Conservation (phyloP, 1,140 invertebrate genomes). For the Leptestheria dahalacensis region DNA sequence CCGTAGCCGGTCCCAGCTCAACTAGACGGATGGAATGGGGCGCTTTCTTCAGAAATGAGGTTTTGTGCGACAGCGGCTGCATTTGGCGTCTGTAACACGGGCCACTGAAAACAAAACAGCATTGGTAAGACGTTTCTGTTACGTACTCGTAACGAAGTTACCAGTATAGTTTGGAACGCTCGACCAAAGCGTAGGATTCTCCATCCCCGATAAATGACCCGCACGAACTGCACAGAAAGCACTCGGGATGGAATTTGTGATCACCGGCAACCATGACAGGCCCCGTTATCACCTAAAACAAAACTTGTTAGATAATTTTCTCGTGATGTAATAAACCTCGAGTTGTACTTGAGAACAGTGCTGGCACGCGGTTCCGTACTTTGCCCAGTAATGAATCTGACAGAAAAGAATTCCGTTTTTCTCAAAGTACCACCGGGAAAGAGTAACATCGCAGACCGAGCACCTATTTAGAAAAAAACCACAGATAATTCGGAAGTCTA, state of each 20-base stretch:
- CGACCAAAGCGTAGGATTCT: slow-evolving; percentile 75
- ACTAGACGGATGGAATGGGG: slow-evolving; percentile 65
- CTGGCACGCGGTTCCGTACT: slow-evolving; percentile 77
- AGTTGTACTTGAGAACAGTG: slow-evolving; percentile 53
- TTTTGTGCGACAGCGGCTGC: slow-evolving; percentile 40
- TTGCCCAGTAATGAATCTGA: slow-evolving; percentile 71
- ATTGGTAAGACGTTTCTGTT: too few relatives aligned
- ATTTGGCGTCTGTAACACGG: slow-evolving; percentile 45
- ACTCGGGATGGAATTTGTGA: slow-evolving; percentile 90
- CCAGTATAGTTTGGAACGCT: slow-evolving; percentile 76
- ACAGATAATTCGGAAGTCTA: slow-evolving; percentile 2
- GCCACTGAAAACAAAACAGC: slow-evolving; percentile 39
- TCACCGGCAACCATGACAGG: slow-evolving; percentile 88
- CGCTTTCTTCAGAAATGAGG: slow-evolving; percentile 28
- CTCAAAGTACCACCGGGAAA: slow-evolving; percentile 88
- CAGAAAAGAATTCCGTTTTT: slow-evolving; percentile 79
- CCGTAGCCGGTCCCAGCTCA: slow-evolving; percentile 46
- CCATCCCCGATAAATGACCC: slow-evolving; percentile 75
- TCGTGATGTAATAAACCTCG: neutral
- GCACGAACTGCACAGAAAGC: slow-evolving; percentile 72
- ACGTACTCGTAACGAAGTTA: too few relatives aligned
- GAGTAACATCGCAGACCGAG: slow-evolving; percentile 62
- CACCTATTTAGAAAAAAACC: slow-evolving; percentile 38
- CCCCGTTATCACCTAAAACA: slow-evolving; percentile 57
- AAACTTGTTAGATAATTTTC: slow-evolving; percentile 6